phyloP scores from a whole-genome alignment of 2,888 invertebrate species.

The Pedicia rivosa region DNA sequence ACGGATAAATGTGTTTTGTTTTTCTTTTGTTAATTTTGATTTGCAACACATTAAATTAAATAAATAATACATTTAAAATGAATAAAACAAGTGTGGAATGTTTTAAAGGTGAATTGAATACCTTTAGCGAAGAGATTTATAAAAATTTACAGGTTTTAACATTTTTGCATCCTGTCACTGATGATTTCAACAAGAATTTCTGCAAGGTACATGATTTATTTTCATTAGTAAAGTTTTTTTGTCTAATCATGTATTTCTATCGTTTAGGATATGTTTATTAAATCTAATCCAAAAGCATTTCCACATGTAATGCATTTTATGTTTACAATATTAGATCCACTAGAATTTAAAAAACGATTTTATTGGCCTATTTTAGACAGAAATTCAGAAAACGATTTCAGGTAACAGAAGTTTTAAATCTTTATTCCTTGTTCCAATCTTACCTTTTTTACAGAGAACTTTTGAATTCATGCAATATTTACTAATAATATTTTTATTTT shows the following conservation, averaged over 20 bases:
- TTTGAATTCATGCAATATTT: not conserved
- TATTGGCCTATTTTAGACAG: constrained; percentile 30
- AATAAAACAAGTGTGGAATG: not conserved
- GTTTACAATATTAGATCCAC: constrained; percentile 23
- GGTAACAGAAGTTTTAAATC: constrained; percentile 6
- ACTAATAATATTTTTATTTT: not conserved
- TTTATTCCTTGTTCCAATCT: not conserved
- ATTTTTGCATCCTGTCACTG: not conserved
- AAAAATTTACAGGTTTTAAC: not conserved
- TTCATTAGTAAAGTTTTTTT: not conserved
- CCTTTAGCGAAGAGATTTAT: not conserved
- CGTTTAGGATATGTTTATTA: constrained; percentile 27
- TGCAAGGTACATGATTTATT: too few species aligned
- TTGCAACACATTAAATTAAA: too few species aligned
- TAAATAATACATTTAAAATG: too few species aligned
- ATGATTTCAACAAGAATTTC: too few species aligned
- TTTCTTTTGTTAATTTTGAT: too few species aligned
- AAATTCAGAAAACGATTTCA: constrained; percentile 23
- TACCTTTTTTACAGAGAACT: not conserved
- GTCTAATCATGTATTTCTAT: constrained; percentile 3
- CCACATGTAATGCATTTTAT: constrained; percentile 27
- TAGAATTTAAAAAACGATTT: constrained; percentile 27
- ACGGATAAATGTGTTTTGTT: too few species aligned
- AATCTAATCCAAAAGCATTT: constrained; percentile 26
- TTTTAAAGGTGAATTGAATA: not conserved